Evolutionary conservation across 2,888 invertebrate genomes (phyloP).

Genomic region (Lobophora halterata): DNA sequence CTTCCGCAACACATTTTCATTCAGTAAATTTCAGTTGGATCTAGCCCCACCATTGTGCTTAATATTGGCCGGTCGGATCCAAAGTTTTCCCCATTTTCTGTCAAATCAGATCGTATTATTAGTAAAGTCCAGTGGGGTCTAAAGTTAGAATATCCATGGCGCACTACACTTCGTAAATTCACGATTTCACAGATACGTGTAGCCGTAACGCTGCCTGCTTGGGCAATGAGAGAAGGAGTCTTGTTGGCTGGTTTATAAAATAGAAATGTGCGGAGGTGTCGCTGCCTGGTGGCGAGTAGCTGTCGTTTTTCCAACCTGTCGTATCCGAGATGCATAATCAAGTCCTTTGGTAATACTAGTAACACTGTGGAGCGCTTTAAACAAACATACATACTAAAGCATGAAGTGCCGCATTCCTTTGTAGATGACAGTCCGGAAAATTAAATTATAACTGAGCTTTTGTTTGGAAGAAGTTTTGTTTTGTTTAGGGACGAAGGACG

Average conservation of each 20-base stretch:
- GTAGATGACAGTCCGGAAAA: too few relatives aligned
- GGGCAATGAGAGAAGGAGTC: slow-evolving; percentile 61
- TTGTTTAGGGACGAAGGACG: too few relatives aligned
- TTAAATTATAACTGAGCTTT: too few relatives aligned
- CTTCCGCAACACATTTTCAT: slow-evolving; percentile 75
- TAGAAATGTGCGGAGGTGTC: slow-evolving; percentile 44
- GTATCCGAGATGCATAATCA: background rate
- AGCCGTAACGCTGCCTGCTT: slow-evolving; percentile 55
- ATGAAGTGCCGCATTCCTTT: too few relatives aligned
- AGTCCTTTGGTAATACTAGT: background rate
- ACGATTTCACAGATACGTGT: slow-evolving; percentile 48
- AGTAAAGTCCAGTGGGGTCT: slow-evolving; percentile 76
- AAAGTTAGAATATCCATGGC: slow-evolving; percentile 69
- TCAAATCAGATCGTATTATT: slow-evolving; percentile 72
- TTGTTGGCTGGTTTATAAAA: slow-evolving; percentile 63
- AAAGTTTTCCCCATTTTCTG: slow-evolving; percentile 62
- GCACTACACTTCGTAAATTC: slow-evolving; percentile 59
- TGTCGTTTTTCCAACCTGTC: slow-evolving; percentile 40
- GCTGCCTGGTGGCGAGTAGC: slow-evolving; percentile 69
- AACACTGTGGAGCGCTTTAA: too few relatives aligned
- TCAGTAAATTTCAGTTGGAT: slow-evolving; percentile 74
- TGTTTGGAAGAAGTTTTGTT: too few relatives aligned
- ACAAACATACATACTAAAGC: slow-evolving; percentile 17
- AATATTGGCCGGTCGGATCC: slow-evolving; percentile 71
- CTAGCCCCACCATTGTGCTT: slow-evolving; percentile 64